Conservation (phyloP, 2,888 invertebrate species). For the Ochropleura plecta region DNA sequence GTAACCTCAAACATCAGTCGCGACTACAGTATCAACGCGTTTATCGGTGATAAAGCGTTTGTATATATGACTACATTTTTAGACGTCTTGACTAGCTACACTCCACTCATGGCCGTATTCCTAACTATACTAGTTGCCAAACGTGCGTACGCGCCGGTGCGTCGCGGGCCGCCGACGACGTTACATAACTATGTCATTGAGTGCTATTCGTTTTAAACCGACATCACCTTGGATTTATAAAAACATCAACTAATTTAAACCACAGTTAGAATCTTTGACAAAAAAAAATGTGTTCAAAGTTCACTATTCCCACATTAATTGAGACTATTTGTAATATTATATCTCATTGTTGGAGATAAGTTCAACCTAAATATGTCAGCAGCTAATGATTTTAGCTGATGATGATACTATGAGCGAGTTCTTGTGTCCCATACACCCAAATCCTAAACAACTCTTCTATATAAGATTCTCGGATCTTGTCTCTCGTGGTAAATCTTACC, state of each 20-base stretch:
- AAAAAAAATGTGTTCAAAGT: background rate
- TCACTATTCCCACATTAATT: background rate
- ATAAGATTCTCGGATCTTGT: background rate
- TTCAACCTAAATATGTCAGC: background rate
- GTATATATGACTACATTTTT: conserved; percentile 56
- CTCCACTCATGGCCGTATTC: conserved; percentile 68
- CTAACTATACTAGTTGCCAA: conserved; percentile 71
- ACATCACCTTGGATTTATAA: conserved; percentile 69
- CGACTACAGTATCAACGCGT: conserved; percentile 62
- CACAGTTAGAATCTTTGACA: background rate
- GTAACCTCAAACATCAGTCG: conserved; percentile 61
- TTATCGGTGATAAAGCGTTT: conserved; percentile 70
- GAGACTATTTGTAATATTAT: too few relatives aligned
- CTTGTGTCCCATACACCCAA: background rate
- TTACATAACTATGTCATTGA: conserved; percentile 79
- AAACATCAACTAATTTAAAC: conserved; percentile 34
- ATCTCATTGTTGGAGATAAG: background rate
- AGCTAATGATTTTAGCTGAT: background rate
- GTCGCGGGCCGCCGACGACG: conserved; percentile 63
- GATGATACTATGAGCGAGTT: background rate
- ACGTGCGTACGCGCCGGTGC: conserved; percentile 76
- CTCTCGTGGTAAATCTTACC: background rate
- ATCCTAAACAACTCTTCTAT: conserved; percentile 7
- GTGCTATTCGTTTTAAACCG: conserved; percentile 69
- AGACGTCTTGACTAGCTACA: conserved; percentile 54